Conservation (phyloP, 2,888 invertebrate species). For the Ommatoiulus sabulosus region DNA sequence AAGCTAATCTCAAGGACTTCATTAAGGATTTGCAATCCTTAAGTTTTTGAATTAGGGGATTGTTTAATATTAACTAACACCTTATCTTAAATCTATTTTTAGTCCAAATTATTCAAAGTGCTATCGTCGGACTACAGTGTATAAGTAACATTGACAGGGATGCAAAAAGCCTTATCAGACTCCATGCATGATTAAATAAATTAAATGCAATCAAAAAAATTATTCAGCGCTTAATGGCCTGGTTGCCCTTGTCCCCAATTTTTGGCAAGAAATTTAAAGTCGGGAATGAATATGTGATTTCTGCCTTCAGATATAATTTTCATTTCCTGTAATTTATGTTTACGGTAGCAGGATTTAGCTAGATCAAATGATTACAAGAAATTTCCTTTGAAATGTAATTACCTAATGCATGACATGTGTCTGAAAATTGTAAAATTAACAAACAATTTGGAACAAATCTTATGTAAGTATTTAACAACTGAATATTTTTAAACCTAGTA, state of each 20-base stretch:
- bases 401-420: too few relatives aligned
- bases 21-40: too few relatives aligned
- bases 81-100: neutral
- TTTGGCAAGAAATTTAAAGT: neutral
- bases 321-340: neutral
- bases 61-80: too few relatives aligned
- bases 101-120: neutral
- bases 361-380: neutral
- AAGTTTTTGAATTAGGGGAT: too few relatives aligned
- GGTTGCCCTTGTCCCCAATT: constrained; percentile 13
- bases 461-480: too few relatives aligned
- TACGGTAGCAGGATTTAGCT: neutral
- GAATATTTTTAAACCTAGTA: too few relatives aligned
- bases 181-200: neutral
- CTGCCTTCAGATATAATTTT: neutral
- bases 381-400: too few relatives aligned
- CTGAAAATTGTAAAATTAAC: too few relatives aligned
- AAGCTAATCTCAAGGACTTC: too few relatives aligned
- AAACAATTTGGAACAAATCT: too few relatives aligned
- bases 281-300: neutral
- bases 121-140: neutral
- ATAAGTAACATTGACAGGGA: neutral
- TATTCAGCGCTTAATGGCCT: neutral
- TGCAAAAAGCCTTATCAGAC: neutral
- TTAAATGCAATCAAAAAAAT: constrained; percentile 35